Base-by-base conservation (phyloP, 1,140 invertebrate species). In the Aphis gossypii region DNA sequence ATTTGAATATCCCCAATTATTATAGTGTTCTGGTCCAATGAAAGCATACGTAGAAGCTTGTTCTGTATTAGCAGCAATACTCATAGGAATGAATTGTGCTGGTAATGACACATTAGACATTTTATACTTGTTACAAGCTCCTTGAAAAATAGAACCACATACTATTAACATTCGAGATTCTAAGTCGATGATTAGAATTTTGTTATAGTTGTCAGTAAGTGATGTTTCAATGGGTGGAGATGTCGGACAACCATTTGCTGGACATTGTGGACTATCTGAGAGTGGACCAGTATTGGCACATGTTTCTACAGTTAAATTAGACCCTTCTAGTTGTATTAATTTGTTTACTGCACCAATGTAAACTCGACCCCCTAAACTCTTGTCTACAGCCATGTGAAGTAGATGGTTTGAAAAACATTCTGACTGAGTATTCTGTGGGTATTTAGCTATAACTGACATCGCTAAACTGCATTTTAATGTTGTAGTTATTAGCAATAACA, bases 41-140 rank as follows among this genome's bases (percentile, higher is more conserved):
- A 99, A 99, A 2, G 98, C 98, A 94, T 97, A 98, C 0, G 98
- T 99, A 0, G 98, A 98, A 0, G 98, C 98, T 94, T 96, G 96
- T 94, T 98, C 97, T 95, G 99, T 98, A 95, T 99, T 99, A 2
- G 98, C 98, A 1, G 98, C 98, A 23, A 99, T 97, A 93, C 97
- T 97, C 56, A 96, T 96, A 1, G 97, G 96, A 91, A 98, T 96
- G 94, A 98, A 97, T 92, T 97, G 96, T 3, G 97, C 96, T 60
- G 96, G 96, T 20, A 97, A 95, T 83, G 97, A 97, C 94, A 99
- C 97, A 95, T 99, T 97, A 83, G 96, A 96, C 94, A 98, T 96
- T 95, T 97, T 97, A 95, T 98, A 98, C 95, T 98, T 98, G 94
- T 97, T 96, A 95, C 98, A 98, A 83, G 99, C 97, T 92, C 98